phyloP scores from a whole-genome alignment of 2,113 vertebrate species.

The Cheirogaleus medius region DNA sequence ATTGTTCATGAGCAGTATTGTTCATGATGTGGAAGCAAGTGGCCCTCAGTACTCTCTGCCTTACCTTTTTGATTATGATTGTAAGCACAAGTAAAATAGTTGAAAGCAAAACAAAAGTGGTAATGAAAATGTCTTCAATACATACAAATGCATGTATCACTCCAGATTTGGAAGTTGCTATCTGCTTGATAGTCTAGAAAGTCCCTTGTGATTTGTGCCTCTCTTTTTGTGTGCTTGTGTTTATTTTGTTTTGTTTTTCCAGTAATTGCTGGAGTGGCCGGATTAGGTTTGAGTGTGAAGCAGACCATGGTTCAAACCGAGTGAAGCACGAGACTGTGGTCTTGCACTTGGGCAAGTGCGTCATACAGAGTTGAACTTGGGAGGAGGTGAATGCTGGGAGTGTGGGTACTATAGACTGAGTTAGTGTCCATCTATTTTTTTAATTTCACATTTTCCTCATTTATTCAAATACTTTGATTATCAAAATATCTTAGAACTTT shows the following conservation, averaged over 20 bases:
- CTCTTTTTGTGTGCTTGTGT: background rate
- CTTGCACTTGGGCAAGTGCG: rapidly evolving
- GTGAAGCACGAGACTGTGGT: background rate
- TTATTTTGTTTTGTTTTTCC: background rate
- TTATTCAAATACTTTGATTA: background rate
- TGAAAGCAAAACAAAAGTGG: background rate
- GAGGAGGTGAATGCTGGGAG: background rate
- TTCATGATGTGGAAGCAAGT: background rate
- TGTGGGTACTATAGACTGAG: background rate
- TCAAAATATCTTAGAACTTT: background rate
- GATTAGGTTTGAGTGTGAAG: background rate
- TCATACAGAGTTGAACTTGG: background rate
- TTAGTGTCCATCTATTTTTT: background rate
- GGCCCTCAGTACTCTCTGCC: background rate
- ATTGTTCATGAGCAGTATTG: background rate
- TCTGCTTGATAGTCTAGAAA: background rate
- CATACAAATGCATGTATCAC: rapidly evolving
- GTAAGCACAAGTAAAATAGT: background rate
- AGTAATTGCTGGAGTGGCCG: background rate
- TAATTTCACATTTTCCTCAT: background rate
- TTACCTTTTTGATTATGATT: background rate
- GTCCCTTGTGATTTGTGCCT: background rate
- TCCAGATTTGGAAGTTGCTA: background rate
- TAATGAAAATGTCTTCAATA: background rate
- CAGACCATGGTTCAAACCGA: background rate